Evolutionary conservation across 2,888 invertebrate species (phyloP).

Genomic region (Cheilosia urbana): DNA sequence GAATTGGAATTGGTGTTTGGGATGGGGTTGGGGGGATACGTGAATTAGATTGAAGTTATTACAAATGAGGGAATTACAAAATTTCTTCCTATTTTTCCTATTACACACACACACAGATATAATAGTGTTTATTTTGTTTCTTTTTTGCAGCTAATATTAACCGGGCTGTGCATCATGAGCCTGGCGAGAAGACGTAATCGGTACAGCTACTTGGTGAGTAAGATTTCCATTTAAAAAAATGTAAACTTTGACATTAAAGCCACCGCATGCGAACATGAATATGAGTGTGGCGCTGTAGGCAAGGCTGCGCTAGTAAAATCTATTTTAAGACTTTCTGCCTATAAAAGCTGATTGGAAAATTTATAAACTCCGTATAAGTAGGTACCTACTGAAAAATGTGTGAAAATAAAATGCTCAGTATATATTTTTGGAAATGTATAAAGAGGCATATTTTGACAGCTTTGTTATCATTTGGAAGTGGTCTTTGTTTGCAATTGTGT

Average conservation of each 20-base stretch:
- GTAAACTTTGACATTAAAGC: not conserved
- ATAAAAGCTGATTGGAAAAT: too few relatives aligned
- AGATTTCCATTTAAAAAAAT: not conserved
- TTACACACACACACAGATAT: not conserved
- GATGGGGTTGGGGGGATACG: not conserved
- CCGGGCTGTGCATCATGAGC: constrained; percentile 94
- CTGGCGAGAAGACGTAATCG: constrained; percentile 92
- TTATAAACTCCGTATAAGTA: too few relatives aligned
- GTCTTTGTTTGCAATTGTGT: too few relatives aligned
- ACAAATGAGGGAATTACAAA: constrained; percentile 6
- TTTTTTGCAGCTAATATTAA: constrained; percentile 90
- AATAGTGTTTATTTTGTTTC: constrained; percentile 21
- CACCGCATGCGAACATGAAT: too few relatives aligned
- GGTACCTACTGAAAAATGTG: too few relatives aligned
- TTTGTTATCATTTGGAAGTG: too few relatives aligned
- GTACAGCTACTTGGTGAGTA: constrained; percentile 93
- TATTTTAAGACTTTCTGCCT: not conserved
- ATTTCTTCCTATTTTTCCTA: not conserved
- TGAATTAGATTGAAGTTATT: constrained; percentile 33
- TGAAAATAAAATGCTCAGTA: too few relatives aligned
- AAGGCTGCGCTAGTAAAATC: not conserved
- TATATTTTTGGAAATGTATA: too few relatives aligned
- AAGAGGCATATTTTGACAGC: too few relatives aligned
- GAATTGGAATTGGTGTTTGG: not conserved
- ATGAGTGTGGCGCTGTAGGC: too few relatives aligned